Conservation (phyloP, 1,140 invertebrate genomes). For the Sinonovacula constricta region DNA sequence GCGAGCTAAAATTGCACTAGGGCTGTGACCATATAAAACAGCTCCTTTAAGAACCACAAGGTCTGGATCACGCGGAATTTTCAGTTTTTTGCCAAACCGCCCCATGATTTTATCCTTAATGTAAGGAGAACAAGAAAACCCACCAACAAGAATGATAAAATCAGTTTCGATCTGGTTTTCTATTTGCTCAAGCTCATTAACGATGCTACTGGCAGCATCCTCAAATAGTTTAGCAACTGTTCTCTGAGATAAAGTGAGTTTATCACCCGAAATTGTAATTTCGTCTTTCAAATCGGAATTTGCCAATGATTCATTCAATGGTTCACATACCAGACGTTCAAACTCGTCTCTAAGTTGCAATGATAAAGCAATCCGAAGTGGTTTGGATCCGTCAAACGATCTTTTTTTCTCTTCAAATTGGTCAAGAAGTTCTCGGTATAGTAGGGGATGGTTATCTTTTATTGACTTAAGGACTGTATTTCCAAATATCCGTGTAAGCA, state of each 20-base stretch:
- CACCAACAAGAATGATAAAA: too few relatives aligned
- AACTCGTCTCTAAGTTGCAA: constrained; percentile 21
- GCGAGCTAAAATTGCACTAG: background rate
- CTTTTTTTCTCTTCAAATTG: constrained; percentile 55
- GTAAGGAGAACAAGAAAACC: constrained; percentile 1
- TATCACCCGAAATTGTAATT: too few relatives aligned
- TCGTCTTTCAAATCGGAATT: too few relatives aligned
- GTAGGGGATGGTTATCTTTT: constrained; percentile 17
- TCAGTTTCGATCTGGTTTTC: too few relatives aligned
- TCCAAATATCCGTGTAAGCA: constrained; percentile 47
- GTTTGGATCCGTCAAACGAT: constrained; percentile 12
- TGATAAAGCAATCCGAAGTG: constrained; percentile 35
- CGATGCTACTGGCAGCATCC: too few relatives aligned
- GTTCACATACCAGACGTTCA: background rate
- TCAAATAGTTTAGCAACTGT: too few relatives aligned
- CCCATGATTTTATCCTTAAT: background rate
- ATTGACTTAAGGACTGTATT: constrained; percentile 25
- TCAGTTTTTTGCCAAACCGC: background rate
- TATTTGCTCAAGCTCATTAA: too few relatives aligned
- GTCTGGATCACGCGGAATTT: constrained; percentile 2
- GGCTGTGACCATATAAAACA: constrained; percentile 17
- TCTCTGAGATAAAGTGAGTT: too few relatives aligned
- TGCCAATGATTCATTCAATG: constrained; percentile 5
- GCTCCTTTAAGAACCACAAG: constrained; percentile 15
- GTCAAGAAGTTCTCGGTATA: constrained; percentile 44